Evolutionary conservation across 2,888 invertebrate species (phyloP), one percentile per base, ranked within the genome.

Genomic region (Cephus sareptanus): DNA sequence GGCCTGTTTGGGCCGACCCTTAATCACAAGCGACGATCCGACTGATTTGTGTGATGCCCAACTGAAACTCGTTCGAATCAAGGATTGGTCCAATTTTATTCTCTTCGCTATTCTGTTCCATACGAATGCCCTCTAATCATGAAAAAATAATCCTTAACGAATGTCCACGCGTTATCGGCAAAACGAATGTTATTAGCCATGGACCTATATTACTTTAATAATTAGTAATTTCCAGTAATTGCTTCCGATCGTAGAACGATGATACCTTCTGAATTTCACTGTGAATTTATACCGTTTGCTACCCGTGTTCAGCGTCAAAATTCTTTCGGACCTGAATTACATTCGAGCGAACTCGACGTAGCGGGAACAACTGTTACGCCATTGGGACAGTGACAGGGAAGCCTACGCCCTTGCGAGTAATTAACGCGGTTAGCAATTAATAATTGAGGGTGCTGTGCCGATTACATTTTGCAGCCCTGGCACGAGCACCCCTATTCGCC

Each of bases 401-500:
- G 84, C 85, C 85, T 85, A 85, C 88, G 87, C 88, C 87, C 79
- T 77, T 87, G 88, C 87, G 85, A 87, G 90, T 88, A 90, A 91
- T 90, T 91, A 91, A 90, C 88, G 89, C 85, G 89, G 89, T 89
- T 89, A 88, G 86, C 86, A 85, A 89, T 91, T 90, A 90, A 91
- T 91, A 90, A 90, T 91, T 90, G 87, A 90, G 87, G 84, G 85
- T 85, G 86, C 86, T 85, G 88, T 88, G 89, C 88, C 90, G 90
- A 91, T 91, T 90, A 90, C 89, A 90, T 90, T 91, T 89, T 87
- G 85, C 88, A 88, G 85, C 85, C 85, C 77, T 15, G 76, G 76
- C 76, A 75, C 78, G 77, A 73, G 76, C 81, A 75, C 79, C 80
- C 81, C 75, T 12, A 76, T 80, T 81, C 77, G 74, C 78, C 74